Conservation (phyloP, 2,888 invertebrate genomes). For the Pegoplata infirma region DNA sequence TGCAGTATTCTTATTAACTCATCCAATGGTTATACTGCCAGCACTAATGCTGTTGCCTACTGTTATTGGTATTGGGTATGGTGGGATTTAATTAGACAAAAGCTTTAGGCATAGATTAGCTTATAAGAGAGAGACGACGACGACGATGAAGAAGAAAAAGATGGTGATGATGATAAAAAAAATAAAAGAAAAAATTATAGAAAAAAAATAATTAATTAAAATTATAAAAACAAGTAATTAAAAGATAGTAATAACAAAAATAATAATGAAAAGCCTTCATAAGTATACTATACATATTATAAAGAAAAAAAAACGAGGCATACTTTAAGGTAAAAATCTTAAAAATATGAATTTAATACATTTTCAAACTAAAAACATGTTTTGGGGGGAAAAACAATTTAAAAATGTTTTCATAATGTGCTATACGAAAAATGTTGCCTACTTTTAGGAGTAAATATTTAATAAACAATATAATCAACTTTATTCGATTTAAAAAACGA, state of each 20-base stretch:
- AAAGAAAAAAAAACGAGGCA: neutral
- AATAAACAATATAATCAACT: too few species aligned
- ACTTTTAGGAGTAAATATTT: too few species aligned
- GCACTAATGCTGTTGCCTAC: neutral
- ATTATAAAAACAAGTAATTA: constrained; percentile 25
- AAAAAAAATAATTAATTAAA: constrained; percentile 41
- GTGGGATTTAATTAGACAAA: constrained; percentile 76
- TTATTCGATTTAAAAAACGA: too few species aligned
- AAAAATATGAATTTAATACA: too few species aligned
- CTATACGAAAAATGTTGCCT: too few species aligned
- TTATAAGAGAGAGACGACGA: constrained; percentile 35
- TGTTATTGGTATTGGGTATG: constrained; percentile 62
- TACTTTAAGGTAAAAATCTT: neutral
- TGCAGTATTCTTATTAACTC: constrained; percentile 64
- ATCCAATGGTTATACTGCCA: constrained; percentile 43
- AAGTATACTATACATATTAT: neutral
- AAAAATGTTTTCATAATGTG: too few species aligned
- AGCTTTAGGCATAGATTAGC: constrained; percentile 67
- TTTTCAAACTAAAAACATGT: too few species aligned
- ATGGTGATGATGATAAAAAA: neutral
- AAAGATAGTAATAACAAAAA: too few species aligned
- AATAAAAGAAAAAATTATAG: constrained; percentile 24
- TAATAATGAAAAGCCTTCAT: neutral
- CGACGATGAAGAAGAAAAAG: constrained; percentile 22
- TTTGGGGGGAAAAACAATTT: too few species aligned